Base-by-base conservation (phyloP, 2,113 vertebrate genomes). In the Geococcyx californianus region DNA sequence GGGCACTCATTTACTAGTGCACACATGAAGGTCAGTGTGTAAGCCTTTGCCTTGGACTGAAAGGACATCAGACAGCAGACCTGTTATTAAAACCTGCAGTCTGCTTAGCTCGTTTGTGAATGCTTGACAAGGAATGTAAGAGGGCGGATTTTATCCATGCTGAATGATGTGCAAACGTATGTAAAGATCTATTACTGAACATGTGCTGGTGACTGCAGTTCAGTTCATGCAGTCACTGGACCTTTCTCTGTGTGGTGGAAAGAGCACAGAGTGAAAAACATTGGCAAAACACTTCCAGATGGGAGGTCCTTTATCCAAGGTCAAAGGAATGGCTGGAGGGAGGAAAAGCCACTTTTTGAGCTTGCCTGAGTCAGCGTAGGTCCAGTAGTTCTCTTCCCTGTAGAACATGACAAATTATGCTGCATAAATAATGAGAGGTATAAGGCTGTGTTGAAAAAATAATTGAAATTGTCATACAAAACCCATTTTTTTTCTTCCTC, bases 21-120 rank as follows among this genome's bases (percentile, higher is more conserved):
- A 17, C 18, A 8, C 33, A 29, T 63, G 2, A 24, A 38, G 68
- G 79, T 62, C 52, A 28, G 54, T 0, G 0, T 11, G 3, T 28
- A 8, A 55, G 21, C 24, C 44, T 78, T 79, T 84, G 23, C 51
- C 20, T 69, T 33, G 36, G 49, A 9, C 44, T 80, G 36, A 49
- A 63, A 45, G 36, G 60, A 29, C 10, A 1, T 55, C 20, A 26
- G 26, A 15, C 31, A 51, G 3, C 42, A 58, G 66, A 23, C 26
- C 44, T 40, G 17, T 47, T 52, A 42, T 62, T 19, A 10, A 36
- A 25, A 23, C 33, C 84, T 60, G 31, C 33, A 23, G 21, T 20
- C 56, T 49, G 21, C 62, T 52, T 25, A 28, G 25, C 29, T 66
- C 13, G 2, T 11, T 47, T 70, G 49, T 42, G 79, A 16, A 23